Base-by-base conservation (phyloP, 2,797 vertebrate species). In the Cossypha caffra region DNA sequence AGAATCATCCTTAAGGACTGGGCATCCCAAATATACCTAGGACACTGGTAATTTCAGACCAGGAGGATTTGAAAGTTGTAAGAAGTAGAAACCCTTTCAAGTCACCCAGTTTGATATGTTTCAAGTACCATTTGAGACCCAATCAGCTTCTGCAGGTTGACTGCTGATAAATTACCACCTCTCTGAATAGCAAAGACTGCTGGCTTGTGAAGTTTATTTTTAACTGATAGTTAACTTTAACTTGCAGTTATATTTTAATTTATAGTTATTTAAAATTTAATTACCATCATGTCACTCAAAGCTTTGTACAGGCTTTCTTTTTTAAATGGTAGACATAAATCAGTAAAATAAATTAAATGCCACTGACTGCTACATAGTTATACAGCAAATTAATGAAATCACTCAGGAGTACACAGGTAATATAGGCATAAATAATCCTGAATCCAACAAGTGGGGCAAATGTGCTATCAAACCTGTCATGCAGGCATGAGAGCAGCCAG, bases 261-360 rank as follows among this genome's bases (percentile, higher is more conserved):
- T 93, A 92, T 77, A 96, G 95, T 89, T 96, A 96, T 73, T 97
- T 96, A 93, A 94, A 94, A 95, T 96, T 97, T 97, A 97, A 97
- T 96, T 96, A 83, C 78, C 90, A 86, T 93, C 92, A 45, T 93
- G 93, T 92, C 95, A 93, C 89, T 96, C 94, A 92, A 91, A 75
- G 81, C 89, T 91, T 97, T 93, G 92, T 91, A 59, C 38, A 25
- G 68, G 75, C 57, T 96, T 90, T 96, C 83, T 92, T 93, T 91
- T 88, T 62, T 90, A 95, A 93, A 93, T 88, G 68, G 81, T 88
- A 95, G 95, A 93, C 61, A 88, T 89, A 95, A 96, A 96, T 96
- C 93, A 92, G 81, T 93, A 88, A 96, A 96, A 96, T 97, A 96
- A 96, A 96, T 96, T 93, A 96, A 96, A 90, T 96, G 89, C 92